Evolutionary conservation across 2,888 invertebrate genomes (phyloP), one percentile per base, ranked within the genome.

Genomic region (Clepsis dumicolana): DNA sequence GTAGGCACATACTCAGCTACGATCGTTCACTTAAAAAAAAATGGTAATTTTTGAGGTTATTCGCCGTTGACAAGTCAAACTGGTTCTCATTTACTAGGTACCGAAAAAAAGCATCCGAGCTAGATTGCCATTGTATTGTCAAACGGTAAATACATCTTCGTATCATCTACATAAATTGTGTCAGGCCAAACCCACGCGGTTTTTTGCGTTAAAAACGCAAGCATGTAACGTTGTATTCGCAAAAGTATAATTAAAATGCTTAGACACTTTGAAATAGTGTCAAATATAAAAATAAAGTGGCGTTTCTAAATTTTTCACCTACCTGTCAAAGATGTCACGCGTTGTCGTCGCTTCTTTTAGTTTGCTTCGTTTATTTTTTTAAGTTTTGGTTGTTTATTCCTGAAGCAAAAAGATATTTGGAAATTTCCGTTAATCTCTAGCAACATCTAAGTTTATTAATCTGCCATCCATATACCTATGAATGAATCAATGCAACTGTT

Each of bases 261-360:
- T 21, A 12, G 48, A 48, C 16, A n/a, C 16, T 5, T 16, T 41
- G 4, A 52, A 24, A 25, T 7, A 25, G 25, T 5, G 48, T n/a
- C 16, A 29, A 1, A 8, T 3, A n/a, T 29, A 32, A 10, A 54
- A 54, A 54, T 18, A 54, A 32, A 12, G 18, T 29, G 8, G 53
- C 16, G 32, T 18, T 18, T 54, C 3, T 1, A 8, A 0, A 54
- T 57, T 57, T 24, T 38, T 38, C 32, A 38, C 21, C 29, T 12
- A 18, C 24, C 21, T 48, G 44, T 48, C 60, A 61, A 57, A 57
- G 14, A 7, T 57, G 57, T 38, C 60, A 48, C 44, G 21, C 27
- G 4, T 24, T 48, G 48, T 21, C 29, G 10, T 48, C 29, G 29
- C 38, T 25, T 4, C n/a, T 12, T 12, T 41, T 16, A 59, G 38